Evolutionary conservation across 1,140 invertebrate genomes (phyloP).

Genomic region (Akabosia matsudoensis): DNA sequence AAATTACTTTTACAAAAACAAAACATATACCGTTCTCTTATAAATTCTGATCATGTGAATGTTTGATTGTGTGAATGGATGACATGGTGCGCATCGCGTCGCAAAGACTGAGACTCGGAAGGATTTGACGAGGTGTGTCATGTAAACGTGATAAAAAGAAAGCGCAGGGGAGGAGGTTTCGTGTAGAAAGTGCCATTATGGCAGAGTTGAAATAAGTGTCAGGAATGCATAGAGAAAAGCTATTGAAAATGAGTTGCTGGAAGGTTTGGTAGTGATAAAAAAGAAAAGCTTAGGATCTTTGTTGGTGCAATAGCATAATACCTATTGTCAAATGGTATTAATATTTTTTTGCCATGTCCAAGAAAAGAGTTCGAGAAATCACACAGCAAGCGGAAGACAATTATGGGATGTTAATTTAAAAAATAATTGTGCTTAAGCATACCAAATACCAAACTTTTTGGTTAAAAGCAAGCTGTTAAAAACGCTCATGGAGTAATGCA

Average conservation of each 20-base stretch:
- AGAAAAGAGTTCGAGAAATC: not conserved
- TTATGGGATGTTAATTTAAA: too few relatives aligned
- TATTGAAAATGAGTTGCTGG: too few relatives aligned
- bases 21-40: not conserved
- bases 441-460: too few relatives aligned
- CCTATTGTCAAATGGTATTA: not conserved
- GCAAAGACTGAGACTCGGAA: constrained; percentile 16
- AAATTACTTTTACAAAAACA: not conserved
- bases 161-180: not conserved
- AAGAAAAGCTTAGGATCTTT: too few relatives aligned
- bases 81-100: constrained; percentile 17
- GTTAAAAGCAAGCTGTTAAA: too few relatives aligned
- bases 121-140: constrained; percentile 2
- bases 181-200: not conserved
- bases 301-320: not conserved
- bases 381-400: not conserved
- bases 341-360: not conserved
- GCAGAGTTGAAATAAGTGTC: not conserved
- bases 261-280: too few relatives aligned
- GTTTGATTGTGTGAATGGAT: constrained; percentile 2
- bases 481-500: not conserved
- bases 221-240: too few relatives aligned
- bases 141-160: constrained; percentile 5
- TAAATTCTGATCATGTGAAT: too few relatives aligned
- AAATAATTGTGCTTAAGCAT: too few relatives aligned